phyloP scores from a whole-genome alignment of 2,797 vertebrate genomes.

The Leptatherina wallacei region DNA sequence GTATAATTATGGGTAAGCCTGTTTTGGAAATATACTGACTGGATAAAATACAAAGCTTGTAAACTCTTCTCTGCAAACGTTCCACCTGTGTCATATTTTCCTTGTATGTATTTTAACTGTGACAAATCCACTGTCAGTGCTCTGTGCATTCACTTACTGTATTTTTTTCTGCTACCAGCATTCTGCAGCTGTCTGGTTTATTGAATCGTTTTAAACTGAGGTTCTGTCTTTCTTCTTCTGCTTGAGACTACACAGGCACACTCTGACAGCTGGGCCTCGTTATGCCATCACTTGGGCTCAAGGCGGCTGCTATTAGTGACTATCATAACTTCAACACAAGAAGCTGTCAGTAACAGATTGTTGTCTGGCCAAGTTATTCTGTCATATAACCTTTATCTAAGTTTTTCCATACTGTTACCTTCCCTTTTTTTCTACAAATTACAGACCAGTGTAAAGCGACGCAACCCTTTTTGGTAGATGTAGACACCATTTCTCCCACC shows the following conservation, averaged over 20 bases:
- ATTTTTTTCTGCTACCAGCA: conserved; percentile 18
- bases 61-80: conserved; percentile 5
- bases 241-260: conserved; percentile 1
- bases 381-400: conserved; percentile 18
- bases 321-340: conserved; percentile 14
- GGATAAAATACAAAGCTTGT: conserved; percentile 18
- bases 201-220: conserved; percentile 18
- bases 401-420: conserved; percentile 7
- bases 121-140: conserved; percentile 6
- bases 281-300: conserved; percentile 21
- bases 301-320: conserved; percentile 11
- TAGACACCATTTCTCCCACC: conserved; percentile 1
- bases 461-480: not conserved
- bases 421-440: conserved; percentile 8
- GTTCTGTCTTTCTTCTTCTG: conserved; percentile 13
- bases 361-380: conserved; percentile 21
- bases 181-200: conserved; percentile 21
- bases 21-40: conserved; percentile 5
- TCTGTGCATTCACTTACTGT: conserved; percentile 14
- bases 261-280: not conserved
- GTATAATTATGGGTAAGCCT: not conserved
- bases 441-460: conserved; percentile 13
- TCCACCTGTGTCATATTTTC: conserved; percentile 1
- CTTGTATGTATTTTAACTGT: not conserved
- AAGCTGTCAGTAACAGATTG: conserved; percentile 19